Conservation (phyloP, 2,113 vertebrate species). For the Ancistrus triradiatus region DNA sequence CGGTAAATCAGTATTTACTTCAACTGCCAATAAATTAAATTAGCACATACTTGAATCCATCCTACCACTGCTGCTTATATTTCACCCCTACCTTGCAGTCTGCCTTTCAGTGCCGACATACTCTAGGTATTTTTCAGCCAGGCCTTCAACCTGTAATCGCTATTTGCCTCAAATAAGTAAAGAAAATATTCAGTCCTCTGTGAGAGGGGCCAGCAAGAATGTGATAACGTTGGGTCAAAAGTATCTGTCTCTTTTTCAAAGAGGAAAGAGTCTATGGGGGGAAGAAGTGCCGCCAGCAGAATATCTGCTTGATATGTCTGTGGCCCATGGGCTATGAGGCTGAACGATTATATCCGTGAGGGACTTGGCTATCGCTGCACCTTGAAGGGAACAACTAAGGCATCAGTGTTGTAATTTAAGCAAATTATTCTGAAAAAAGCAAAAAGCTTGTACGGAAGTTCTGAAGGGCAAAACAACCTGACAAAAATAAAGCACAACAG, state of each 20-base stretch:
- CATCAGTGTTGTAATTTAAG: neutral
- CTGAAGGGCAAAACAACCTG: no score
- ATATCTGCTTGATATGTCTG: neutral
- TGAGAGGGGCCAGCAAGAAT: no score
- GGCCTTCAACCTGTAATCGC: neutral
- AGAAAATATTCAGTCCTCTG: neutral
- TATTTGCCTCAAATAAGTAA: conserved; percentile 19
- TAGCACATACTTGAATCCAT: conserved; percentile 17
- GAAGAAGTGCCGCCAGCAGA: neutral
- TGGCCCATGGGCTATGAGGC: neutral
- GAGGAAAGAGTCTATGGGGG: neutral
- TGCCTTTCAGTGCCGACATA: conserved; percentile 21
- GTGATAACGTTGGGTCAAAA: neutral
- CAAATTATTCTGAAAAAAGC: no score
- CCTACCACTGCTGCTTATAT: conserved; percentile 1
- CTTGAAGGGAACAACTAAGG: neutral
- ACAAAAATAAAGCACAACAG: no score
- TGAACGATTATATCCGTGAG: neutral
- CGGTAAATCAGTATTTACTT: neutral
- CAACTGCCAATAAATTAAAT: neutral
- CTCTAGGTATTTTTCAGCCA: conserved; percentile 19
- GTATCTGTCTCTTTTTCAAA: neutral
- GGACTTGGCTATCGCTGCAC: neutral
- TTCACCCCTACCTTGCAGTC: conserved; percentile 3
- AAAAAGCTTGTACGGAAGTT: no score